Base-by-base conservation (phyloP, 1,140 invertebrate genomes). In the Saccostrea glomerata region DNA sequence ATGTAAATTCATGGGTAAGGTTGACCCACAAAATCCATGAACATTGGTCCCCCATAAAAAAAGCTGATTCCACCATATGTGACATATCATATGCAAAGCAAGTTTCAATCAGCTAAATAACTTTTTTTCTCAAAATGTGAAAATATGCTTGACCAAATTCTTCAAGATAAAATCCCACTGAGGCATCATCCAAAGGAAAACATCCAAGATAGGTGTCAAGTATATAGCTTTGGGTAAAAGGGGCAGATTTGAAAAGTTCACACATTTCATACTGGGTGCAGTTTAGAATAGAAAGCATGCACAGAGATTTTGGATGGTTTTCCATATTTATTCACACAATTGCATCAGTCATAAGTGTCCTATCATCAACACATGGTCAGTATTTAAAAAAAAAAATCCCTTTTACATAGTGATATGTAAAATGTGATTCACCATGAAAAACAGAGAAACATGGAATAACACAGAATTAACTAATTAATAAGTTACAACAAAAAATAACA, bases 341-440 rank as follows among this genome's bases (percentile, higher is more conserved):
- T 77, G 70, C 70, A 77, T 77, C 70, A 36, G 70, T 36, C 15
- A 77, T 77, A 36, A 77, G 23, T 77, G 11, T 36, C 30, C 70
- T 77, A 77, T 77, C 70, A 77, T 77, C 25, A 77, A 77, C 23
- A 77, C 70, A 77, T 15, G 25, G 25, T 77, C 70, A 77, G 70
- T 77, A 30, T 77, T 77, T 36, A 30, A 36, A 77, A 40, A 36
- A 77, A 77, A 77, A 77, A 36, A 30, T 17, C 20, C 20, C 58
- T 63, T 63, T 20, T 36, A 77, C 70, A 77, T 25, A 77, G 70
- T 77, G 70, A 77, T 77, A 77, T 77, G 70, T 77, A 77, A 77
- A 36, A 77, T 77, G 70, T 77, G 70, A 23, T 30, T 77, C 70
- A 77, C 70, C 70, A 77, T 77, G 70, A 77, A 23, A 77, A 77